A percentile compares a stretch with the other conserved stretches of the same genome.
Evolutionary conservation across 2,113 vertebrate species (phyloP).

Genomic region (Hiodon tergisus): DNA sequence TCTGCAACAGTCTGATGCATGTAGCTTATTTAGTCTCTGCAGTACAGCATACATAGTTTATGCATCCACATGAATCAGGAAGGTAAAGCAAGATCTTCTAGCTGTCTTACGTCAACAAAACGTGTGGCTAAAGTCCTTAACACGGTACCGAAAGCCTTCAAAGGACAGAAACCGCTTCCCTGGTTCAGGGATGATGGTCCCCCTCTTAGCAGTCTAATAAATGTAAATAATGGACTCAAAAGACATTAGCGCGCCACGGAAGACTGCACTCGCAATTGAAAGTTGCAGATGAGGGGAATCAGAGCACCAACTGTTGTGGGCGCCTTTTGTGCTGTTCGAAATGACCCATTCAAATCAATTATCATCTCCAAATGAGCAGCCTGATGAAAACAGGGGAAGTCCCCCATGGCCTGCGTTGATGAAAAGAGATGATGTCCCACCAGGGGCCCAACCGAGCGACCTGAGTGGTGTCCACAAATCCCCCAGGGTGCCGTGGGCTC

Average conservation of each 20-base stretch:
- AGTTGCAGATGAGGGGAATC: conserved; percentile 71
- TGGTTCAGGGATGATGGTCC: background rate
- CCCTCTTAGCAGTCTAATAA: conserved; percentile 33
- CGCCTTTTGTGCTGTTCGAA: conserved; percentile 66
- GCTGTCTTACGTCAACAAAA: background rate
- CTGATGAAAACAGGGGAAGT: conserved; percentile 74
- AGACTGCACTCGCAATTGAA: conserved; percentile 83
- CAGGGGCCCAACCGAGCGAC: conserved; percentile 58
- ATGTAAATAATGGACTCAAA: conserved; percentile 46
- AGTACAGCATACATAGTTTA: background rate
- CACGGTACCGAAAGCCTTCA: background rate
- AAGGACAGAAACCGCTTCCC: background rate
- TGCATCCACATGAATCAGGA: background rate
- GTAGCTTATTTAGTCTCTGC: background rate
- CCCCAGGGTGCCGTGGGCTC: conserved; percentile 34
- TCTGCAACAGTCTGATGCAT: background rate
- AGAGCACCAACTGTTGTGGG: conserved; percentile 77
- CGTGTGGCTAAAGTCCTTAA: background rate
- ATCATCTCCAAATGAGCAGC: conserved; percentile 73
- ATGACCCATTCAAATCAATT: conserved; percentile 81
- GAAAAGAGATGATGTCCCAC: conserved; percentile 38
- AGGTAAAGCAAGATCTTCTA: background rate
- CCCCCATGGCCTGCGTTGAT: conserved; percentile 51
- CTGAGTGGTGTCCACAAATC: conserved; percentile 49
- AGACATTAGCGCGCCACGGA: conserved; percentile 64